Conservation (phyloP, 2,888 invertebrate species). For the Sminthurides aquaticus region DNA sequence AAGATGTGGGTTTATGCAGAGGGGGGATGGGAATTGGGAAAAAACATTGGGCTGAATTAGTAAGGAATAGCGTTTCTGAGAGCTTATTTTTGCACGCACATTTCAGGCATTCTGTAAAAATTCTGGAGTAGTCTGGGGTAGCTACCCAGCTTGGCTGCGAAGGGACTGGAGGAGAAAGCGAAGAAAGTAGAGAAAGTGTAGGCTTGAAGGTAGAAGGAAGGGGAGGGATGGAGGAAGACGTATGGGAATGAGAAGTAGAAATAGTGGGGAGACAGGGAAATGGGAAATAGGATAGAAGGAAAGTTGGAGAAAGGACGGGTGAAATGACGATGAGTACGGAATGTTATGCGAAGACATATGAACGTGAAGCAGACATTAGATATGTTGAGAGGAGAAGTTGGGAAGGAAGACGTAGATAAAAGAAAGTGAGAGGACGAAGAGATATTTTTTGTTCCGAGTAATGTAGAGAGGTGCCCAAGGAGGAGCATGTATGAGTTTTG, state of each 20-base stretch:
- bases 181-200: neutral
- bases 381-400: neutral
- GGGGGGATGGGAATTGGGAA: neutral
- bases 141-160: no score
- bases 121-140: no score
- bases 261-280: no score
- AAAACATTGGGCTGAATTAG: constrained; percentile 14
- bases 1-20: neutral
- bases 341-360: neutral
- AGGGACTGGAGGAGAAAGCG: neutral
- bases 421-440: no score
- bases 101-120: constrained; percentile 10
- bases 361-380: neutral
- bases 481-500: neutral
- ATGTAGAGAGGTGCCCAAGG: no score
- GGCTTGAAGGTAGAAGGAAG: neutral
- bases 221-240: no score
- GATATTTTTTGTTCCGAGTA: neutral
- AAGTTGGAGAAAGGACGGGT: neutral
- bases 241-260: no score
- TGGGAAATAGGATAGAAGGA: constrained; percentile 5
- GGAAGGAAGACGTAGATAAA: neutral
- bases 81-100: constrained; percentile 19
- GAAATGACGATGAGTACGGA: no score
- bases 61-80: constrained; percentile 10